Conservation (phyloP, 2,888 invertebrate species). For the Leptothorax acervorum region DNA sequence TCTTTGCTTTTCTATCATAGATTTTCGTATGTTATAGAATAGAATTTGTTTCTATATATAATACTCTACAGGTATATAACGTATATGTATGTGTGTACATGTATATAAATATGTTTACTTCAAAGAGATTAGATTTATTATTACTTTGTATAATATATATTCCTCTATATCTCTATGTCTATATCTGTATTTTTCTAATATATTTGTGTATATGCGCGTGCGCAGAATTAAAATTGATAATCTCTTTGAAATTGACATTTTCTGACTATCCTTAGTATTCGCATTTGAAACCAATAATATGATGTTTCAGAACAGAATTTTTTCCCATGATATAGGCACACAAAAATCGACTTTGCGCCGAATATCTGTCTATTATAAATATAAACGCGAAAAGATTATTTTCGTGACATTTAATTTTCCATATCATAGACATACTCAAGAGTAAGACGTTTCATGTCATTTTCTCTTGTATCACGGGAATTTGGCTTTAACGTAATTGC, state of each 20-base stretch:
- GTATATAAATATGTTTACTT: background rate
- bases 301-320: background rate
- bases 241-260: slow-evolving; percentile 1
- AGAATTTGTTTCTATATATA: slow-evolving; percentile 3
- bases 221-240: background rate
- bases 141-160: background rate
- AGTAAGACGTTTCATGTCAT: background rate
- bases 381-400: background rate
- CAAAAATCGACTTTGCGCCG: background rate
- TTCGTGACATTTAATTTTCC: background rate
- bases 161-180: background rate
- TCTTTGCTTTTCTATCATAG: background rate
- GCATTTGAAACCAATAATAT: background rate
- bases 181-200: background rate
- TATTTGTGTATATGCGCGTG: background rate
- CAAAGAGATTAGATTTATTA: background rate
- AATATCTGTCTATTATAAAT: background rate
- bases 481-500: slow-evolving; percentile 25
- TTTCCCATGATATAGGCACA: background rate
- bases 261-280: background rate
- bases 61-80: background rate
- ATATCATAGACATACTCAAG: background rate
- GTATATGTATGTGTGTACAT: background rate
- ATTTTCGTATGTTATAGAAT: background rate
- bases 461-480: slow-evolving; percentile 1